Conservation (phyloP, 2,888 invertebrate genomes). For the Tupiocoris notatus region DNA sequence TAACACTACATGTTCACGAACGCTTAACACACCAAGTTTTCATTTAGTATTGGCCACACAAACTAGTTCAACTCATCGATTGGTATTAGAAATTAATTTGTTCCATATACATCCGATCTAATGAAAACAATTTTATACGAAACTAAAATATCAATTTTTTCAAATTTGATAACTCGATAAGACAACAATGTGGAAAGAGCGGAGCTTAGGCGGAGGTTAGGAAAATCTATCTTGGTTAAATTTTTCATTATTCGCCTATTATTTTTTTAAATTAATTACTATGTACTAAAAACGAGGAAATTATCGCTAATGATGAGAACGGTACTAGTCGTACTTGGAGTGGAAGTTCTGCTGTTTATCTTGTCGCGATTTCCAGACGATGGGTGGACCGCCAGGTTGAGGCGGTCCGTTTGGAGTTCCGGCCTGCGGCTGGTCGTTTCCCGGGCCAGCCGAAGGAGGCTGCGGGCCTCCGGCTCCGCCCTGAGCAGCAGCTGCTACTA, state of each 20-base stretch:
- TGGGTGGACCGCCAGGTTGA: constrained; percentile 10
- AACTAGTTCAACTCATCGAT: neutral
- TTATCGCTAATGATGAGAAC: neutral
- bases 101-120: constrained; percentile 9
- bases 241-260: neutral
- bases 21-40: constrained; percentile 13
- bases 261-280: neutral
- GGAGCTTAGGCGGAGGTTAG: constrained; percentile 20
- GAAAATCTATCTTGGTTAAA: neutral
- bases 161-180: constrained; percentile 7
- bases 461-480: neutral
- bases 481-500: constrained; percentile 17
- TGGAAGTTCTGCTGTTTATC: constrained; percentile 24
- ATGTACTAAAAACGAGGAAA: neutral
- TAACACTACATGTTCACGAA: constrained; percentile 13
- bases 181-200: constrained; percentile 15
- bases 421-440: neutral
- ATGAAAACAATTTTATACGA: constrained; percentile 14
- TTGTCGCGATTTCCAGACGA: constrained; percentile 20
- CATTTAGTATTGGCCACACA: constrained; percentile 10
- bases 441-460: neutral
- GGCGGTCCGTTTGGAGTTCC: constrained; percentile 23
- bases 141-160: neutral
- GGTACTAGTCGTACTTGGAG: constrained; percentile 26
- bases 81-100: constrained; percentile 5